phyloP scores from a whole-genome alignment of 37 sponge, comb jelly and placozoan species.

The Geodia barretti region DNA sequence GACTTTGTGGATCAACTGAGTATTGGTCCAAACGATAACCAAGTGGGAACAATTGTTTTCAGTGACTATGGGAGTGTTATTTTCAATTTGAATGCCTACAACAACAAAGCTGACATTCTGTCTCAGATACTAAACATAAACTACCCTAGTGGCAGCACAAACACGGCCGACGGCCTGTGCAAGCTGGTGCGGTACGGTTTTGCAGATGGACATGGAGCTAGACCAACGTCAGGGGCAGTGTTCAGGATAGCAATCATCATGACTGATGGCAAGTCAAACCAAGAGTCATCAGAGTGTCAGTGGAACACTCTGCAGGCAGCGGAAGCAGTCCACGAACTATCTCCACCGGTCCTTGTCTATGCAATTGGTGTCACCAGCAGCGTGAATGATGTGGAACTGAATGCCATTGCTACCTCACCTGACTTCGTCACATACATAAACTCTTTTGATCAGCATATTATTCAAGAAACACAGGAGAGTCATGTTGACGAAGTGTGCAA shows the following conservation, averaged over 20 bases:
- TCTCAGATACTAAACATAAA: neutral
- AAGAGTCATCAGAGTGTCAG: neutral
- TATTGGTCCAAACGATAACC: neutral
- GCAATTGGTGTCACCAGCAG: slow-evolving; percentile 9
- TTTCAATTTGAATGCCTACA: neutral
- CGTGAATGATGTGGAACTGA: neutral
- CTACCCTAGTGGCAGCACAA: neutral
- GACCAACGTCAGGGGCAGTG: neutral
- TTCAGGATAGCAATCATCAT: neutral
- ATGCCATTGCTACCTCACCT: slow-evolving; percentile 2
- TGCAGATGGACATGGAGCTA: neutral
- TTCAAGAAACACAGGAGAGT: neutral
- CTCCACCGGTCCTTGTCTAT: neutral
- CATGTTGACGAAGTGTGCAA: neutral
- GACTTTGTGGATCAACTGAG: neutral
- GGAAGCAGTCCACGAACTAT: neutral
- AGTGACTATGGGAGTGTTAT: neutral
- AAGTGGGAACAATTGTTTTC: neutral
- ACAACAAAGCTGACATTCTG: neutral
- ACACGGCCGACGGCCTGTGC: slow-evolving; percentile 27
- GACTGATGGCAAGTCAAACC: slow-evolving; percentile 22
- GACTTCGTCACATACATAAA: slow-evolving; percentile 1
- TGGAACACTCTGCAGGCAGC: slow-evolving; percentile 1
- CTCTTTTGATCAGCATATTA: neutral
- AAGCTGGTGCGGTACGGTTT: neutral